Evolutionary conservation across 2,113 vertebrate species (phyloP).

Genomic region (Panthera leo): DNA sequence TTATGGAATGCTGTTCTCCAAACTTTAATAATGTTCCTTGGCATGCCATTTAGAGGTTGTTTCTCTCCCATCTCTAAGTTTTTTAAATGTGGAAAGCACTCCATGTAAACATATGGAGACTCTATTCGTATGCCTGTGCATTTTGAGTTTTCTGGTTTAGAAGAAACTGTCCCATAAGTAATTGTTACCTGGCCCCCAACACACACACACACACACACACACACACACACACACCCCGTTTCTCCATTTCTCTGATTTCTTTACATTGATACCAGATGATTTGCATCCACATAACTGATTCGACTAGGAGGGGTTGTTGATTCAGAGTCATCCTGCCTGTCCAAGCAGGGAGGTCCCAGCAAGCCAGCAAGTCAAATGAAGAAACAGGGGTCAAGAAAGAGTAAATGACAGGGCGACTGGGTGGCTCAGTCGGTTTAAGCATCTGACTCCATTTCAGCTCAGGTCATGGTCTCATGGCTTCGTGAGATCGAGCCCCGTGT

Average conservation of each 20-base stretch:
- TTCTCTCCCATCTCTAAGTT: background rate
- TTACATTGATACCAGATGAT: background rate
- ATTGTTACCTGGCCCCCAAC: too few species aligned
- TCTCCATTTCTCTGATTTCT: background rate
- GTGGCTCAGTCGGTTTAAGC: too few species aligned
- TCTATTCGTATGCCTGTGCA: background rate
- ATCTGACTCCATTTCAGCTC: too few species aligned
- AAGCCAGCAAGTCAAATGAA: background rate
- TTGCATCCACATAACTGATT: background rate
- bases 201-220: too few species aligned
- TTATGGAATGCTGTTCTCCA: conserved; percentile 21
- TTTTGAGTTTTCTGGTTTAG: conserved; percentile 58
- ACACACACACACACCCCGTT: too few species aligned
- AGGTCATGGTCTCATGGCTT: too few species aligned
- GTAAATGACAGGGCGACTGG: background rate
- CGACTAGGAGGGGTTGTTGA: rapidly evolving
- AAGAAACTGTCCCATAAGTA: background rate
- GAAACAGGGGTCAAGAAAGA: background rate
- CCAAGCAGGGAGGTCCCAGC: background rate
- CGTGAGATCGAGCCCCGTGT: too few species aligned
- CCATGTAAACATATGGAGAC: background rate
- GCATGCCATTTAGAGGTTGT: background rate
- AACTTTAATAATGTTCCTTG: background rate
- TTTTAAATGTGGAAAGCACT: background rate
- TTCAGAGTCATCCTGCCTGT: background rate